Percentiles rank a stretch among this genome's conserved stretches.
These are phyloP conservation scores for Rhamnusium bicolor DNA, from an alignment of 2,888 invertebrate genomes.

Conservation along the genomic window DNA sequence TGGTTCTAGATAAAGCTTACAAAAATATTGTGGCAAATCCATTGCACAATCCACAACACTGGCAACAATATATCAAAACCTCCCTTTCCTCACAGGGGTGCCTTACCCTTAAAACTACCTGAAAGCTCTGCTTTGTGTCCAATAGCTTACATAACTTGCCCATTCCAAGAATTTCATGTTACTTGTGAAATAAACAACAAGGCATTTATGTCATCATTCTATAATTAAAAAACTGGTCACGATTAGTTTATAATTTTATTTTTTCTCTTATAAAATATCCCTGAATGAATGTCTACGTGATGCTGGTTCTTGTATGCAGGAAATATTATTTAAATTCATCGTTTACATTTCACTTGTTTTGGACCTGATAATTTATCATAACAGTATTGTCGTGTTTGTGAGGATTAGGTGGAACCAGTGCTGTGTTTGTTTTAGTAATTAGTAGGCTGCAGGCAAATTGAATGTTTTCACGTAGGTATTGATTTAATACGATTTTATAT, in stretches of 20 bases:
- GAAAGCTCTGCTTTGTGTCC: too few relatives aligned
- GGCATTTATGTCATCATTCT: background rate
- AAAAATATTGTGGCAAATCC: too few relatives aligned
- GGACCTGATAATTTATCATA: conserved; percentile 26
- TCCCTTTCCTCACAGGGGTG: too few relatives aligned
- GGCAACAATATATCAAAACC: too few relatives aligned
- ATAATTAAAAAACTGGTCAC: background rate
- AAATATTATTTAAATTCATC: conserved; percentile 21
- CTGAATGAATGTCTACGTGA: background rate
- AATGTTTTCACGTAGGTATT: background rate
- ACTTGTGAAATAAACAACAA: background rate
- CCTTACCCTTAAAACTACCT: too few relatives aligned
- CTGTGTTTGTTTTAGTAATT: conserved; percentile 34
- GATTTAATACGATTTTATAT: background rate
- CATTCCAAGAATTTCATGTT: too few relatives aligned
- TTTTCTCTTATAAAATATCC: background rate
- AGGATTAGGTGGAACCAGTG: conserved; percentile 18
- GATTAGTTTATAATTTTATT: background rate
- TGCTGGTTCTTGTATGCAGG: background rate
- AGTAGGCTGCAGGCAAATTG: conserved; percentile 22
- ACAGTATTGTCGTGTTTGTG: conserved; percentile 10
- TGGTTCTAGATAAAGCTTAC: too few relatives aligned
- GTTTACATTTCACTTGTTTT: conserved; percentile 12
- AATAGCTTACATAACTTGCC: too few relatives aligned
- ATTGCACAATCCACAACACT: too few relatives aligned